Evolutionary conservation across 2,797 vertebrate genomes (phyloP).

Genomic region (Spea hammondii): DNA sequence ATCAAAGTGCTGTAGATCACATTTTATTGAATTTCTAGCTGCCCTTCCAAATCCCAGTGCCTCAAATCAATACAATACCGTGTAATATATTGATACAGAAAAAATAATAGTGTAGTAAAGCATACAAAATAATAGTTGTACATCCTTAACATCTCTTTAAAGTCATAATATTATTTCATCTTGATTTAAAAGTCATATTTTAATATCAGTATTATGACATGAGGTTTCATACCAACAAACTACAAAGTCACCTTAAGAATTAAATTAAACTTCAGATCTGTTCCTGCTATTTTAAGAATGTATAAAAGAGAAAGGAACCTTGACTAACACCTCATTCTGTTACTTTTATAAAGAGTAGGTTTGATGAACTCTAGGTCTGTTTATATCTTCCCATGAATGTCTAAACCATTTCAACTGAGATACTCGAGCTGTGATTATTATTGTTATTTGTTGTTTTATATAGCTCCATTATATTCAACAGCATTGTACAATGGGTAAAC

Average conservation of each 20-base stretch:
- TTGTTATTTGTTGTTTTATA: no score
- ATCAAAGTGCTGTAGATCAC: conserved; percentile 43
- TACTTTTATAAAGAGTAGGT: no score
- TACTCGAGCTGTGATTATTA: no score
- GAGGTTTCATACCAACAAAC: conserved; percentile 31
- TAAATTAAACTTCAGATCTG: conserved; percentile 41
- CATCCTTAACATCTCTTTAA: conserved; percentile 27
- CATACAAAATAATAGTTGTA: conserved; percentile 40
- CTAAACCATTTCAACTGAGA: no score
- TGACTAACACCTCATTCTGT: no score
- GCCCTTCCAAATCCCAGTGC: conserved; percentile 49
- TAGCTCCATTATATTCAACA: no score
- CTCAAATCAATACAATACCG: conserved; percentile 49
- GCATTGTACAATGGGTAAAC: no score
- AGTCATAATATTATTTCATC: conserved; percentile 39
- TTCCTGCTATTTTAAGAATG: not conserved
- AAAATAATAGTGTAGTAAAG: conserved; percentile 50
- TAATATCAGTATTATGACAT: conserved; percentile 36
- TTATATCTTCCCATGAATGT: no score
- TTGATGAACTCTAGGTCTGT: no score
- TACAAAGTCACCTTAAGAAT: conserved; percentile 51
- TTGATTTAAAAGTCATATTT: conserved; percentile 48
- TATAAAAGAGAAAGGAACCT: not conserved
- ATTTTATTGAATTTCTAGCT: conserved; percentile 44
- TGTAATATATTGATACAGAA: conserved; percentile 50